These are phyloP conservation scores for Dicycla oo DNA, from an alignment of 2,888 invertebrate genomes.

Conservation along the genomic window DNA sequence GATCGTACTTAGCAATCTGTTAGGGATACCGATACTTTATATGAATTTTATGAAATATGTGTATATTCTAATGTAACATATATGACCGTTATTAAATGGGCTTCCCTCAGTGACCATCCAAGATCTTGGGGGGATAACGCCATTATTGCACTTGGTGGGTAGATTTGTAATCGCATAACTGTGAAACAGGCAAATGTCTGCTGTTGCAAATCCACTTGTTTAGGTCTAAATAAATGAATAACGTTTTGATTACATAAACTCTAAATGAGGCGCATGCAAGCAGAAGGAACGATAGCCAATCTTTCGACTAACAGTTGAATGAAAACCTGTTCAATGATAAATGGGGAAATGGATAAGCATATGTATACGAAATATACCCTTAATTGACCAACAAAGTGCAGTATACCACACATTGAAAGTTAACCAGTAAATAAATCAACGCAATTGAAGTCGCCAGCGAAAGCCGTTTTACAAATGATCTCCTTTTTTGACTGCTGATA, in stretches of 20 bases:
- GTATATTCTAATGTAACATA: conserved; percentile 6
- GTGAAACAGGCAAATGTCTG: conserved; percentile 12
- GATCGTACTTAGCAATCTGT: too few species aligned
- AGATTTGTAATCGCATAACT: conserved; percentile 19
- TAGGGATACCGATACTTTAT: conserved; percentile 2
- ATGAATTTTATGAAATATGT: not conserved
- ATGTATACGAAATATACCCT: conserved; percentile 36
- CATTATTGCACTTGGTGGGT: conserved; percentile 11
- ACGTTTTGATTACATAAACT: conserved; percentile 26
- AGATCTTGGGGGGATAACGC: conserved; percentile 49
- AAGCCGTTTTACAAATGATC: conserved; percentile 65
- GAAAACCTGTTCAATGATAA: conserved; percentile 44
- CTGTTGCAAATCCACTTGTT: conserved; percentile 12
- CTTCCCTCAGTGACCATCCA: conserved; percentile 19
- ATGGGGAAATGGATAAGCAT: conserved; percentile 28
- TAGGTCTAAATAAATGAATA: conserved; percentile 25
- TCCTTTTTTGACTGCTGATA: conserved; percentile 63
- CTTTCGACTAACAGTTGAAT: conserved; percentile 29
- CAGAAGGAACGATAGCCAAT: conserved; percentile 30
- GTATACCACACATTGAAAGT: conserved; percentile 53
- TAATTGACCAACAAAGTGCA: conserved; percentile 48
- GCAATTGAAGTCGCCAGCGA: conserved; percentile 55
- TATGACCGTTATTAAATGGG: not conserved
- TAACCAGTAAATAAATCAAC: conserved; percentile 60
- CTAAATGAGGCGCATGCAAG: conserved; percentile 38